Percentiles rank a stretch among this genome's conserved stretches.
phyloP scores from a whole-genome alignment of 2,888 invertebrate species.

The Drosophila leonis region DNA sequence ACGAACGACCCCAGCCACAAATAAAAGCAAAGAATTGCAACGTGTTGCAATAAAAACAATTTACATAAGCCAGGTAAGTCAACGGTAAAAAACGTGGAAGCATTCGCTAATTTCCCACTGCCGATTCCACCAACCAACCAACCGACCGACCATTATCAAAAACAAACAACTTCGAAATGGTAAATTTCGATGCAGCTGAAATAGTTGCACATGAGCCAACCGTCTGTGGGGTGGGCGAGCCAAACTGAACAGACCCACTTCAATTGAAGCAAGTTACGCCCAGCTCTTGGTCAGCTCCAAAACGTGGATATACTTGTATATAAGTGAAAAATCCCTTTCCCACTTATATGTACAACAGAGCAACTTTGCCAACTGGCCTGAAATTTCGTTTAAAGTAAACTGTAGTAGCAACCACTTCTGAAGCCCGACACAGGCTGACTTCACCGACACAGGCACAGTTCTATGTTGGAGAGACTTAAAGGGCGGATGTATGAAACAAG shows the following conservation, averaged over 20 bases:
- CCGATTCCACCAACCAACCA: conserved; percentile 4
- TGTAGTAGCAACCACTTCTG: not conserved
- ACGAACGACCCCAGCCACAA: conserved; percentile 31
- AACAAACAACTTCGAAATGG: conserved; percentile 38
- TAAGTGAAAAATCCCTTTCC: not conserved
- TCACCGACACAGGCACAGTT: not conserved
- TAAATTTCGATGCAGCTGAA: conserved; percentile 68
- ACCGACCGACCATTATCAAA: conserved; percentile 9
- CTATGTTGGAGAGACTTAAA: conserved; percentile 17
- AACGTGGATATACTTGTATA: conserved; percentile 10
- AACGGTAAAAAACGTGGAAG: conserved; percentile 31
- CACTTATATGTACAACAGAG: conserved; percentile 14
- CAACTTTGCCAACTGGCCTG: conserved; percentile 33
- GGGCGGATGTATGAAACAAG: conserved; percentile 57
- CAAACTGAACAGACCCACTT: conserved; percentile 25
- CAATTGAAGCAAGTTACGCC: conserved; percentile 39
- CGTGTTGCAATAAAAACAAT: conserved; percentile 80
- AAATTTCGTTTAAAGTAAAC: conserved; percentile 22
- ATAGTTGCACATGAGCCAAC: conserved; percentile 43
- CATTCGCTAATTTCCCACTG: conserved; percentile 24
- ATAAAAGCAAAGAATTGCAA: conserved; percentile 60
- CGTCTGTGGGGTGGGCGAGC: conserved; percentile 19
- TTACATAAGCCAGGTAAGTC: conserved; percentile 76
- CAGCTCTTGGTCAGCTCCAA: conserved; percentile 18
- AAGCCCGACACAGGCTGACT: not conserved